phyloP scores from a whole-genome alignment of 2,888 invertebrate species.

The Taenaris catops region DNA sequence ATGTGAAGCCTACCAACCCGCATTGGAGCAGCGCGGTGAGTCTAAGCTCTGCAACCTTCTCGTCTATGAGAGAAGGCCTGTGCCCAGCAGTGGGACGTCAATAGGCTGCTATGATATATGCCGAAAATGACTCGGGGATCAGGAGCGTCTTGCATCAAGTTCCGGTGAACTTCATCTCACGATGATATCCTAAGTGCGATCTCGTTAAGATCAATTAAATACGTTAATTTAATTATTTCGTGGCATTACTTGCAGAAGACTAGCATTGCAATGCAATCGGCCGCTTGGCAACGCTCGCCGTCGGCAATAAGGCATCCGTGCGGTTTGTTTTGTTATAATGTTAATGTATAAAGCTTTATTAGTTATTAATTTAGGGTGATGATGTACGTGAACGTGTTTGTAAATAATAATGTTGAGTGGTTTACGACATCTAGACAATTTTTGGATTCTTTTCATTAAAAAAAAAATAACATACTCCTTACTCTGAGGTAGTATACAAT shows the following conservation, averaged over 20 bases:
- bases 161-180: conserved; percentile 65
- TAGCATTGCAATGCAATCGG: conserved; percentile 71
- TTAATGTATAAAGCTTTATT: conserved; percentile 78
- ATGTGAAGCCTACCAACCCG: no score
- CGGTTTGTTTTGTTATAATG: conserved; percentile 64
- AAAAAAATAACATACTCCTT: conserved; percentile 9
- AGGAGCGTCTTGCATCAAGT: conserved; percentile 42
- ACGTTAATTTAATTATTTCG: conserved; percentile 64
- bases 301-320: conserved; percentile 32
- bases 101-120: no score
- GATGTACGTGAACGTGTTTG: conserved; percentile 63
- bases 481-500: conserved; percentile 24
- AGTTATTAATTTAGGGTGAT: conserved; percentile 54
- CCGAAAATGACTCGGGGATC: conserved; percentile 35
- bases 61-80: no score
- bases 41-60: no score
- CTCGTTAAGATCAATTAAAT: conserved; percentile 74
- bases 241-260: conserved; percentile 72
- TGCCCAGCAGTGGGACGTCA: no score
- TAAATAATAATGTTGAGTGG: conserved; percentile 66
- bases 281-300: conserved; percentile 29
- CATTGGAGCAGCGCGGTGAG: no score
- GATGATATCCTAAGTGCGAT: conserved; percentile 76
- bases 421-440: conserved; percentile 36
- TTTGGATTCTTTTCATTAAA: conserved; percentile 13